Evolutionary conservation across 2,113 vertebrate genomes (phyloP).

Genomic region (Lutjanus erythropterus): DNA sequence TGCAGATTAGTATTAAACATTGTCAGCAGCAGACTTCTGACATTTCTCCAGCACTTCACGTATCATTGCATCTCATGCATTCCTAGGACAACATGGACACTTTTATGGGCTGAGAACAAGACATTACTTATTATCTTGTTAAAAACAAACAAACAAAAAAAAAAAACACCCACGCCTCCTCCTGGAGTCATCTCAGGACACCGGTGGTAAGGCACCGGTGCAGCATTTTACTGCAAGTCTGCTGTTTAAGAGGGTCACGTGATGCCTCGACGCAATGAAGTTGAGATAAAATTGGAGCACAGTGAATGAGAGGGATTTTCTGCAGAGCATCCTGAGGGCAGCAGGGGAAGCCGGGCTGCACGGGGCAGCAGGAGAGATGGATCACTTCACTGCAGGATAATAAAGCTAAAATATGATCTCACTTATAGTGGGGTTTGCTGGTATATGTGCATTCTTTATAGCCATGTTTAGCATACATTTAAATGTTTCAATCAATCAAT

Average conservation of each 20-base stretch:
- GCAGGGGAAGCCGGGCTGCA: slow-evolving; percentile 34
- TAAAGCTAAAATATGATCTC: slow-evolving; percentile 4
- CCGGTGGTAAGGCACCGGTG: slow-evolving; percentile 41
- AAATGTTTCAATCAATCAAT: slow-evolving; percentile 1
- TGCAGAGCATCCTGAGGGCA: slow-evolving; percentile 53
- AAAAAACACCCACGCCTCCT: neutral
- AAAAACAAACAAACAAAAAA: too few relatives aligned
- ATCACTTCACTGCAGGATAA: slow-evolving; percentile 38
- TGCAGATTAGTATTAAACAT: slow-evolving; percentile 21
- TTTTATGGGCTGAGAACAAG: slow-evolving; percentile 3
- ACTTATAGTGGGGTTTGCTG: neutral
- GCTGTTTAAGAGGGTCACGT: slow-evolving; percentile 58
- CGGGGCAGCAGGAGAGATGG: slow-evolving; percentile 18
- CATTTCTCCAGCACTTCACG: neutral
- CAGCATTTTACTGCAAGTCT: slow-evolving; percentile 66
- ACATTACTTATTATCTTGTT: neutral
- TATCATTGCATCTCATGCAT: neutral
- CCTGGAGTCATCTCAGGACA: slow-evolving; percentile 32
- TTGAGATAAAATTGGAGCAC: slow-evolving; percentile 21
- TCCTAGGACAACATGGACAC: neutral
- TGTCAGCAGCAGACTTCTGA: neutral
- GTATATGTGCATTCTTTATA: neutral
- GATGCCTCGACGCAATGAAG: slow-evolving; percentile 49
- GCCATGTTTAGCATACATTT: neutral
- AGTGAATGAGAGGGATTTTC: slow-evolving; percentile 54